Base-by-base conservation (phyloP, 1,140 invertebrate species). In the Asbolus verrucosus region DNA sequence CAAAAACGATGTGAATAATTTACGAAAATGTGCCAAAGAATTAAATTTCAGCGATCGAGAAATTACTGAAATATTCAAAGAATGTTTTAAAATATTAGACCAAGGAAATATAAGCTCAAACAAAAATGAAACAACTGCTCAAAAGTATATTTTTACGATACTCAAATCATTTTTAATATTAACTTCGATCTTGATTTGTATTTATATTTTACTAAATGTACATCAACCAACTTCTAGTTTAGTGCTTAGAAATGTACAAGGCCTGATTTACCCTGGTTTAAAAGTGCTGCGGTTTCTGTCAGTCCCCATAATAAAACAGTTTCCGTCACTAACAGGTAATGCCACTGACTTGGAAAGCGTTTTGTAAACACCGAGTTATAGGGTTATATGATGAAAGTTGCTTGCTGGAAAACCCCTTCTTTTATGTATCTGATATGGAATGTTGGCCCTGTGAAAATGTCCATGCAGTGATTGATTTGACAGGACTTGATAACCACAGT, bases 331-430 rank as follows among this genome's bases (percentile, higher is more conserved):
- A 50, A 85, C 84, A 43, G 80, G 77, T 81, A 30, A 27, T 38
- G 27, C 38, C 60, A 38, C 19, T 9, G 30, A 30, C 6, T 30
- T 50, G 6, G 8, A 19, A 3, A 69, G 2, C 14, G 14, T 54
- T 54, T n/a, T n/a, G 2, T 27, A 54, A 27, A 54, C 8, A 60
- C 30, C 73, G 68, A 67, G 78, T 75, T 71, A 39, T 74, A 92
- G 91, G 89, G 78, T 88, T 87, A 66, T 92, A 93, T 76, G 91
- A 93, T 83, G 91, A 94, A 82, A 88, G 87, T 78, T 94, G 92
- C 80, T 79, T 94, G 30, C 78, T 92, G 19, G 85, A 89, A 78
- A 93, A 94, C 81, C 91, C 91, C 54, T 92, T 87, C 76, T 93
- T 92, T 77, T 84, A 86, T 74, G 84, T 91, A 4, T 80, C 84